These are phyloP conservation scores for Remorina albescens DNA, from an alignment of 2,797 vertebrate species.

Conservation along the genomic window DNA sequence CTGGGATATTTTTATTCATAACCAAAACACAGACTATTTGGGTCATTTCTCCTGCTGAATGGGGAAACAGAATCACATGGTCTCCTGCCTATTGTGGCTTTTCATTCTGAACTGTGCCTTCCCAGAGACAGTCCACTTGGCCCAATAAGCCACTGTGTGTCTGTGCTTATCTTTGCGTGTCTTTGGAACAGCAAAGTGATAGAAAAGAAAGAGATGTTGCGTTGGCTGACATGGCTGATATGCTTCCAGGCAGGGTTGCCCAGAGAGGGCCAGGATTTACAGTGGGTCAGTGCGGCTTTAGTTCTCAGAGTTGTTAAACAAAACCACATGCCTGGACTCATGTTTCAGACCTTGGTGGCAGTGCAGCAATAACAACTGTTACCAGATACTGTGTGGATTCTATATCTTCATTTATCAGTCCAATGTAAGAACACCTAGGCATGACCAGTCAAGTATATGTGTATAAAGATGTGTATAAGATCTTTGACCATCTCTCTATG, in stretches of 20 bases:
- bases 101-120: constrained; percentile 45
- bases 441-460: not conserved
- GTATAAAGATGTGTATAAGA: not conserved
- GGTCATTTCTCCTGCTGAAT: constrained; percentile 54
- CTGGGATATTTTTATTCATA: constrained; percentile 43
- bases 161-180: constrained; percentile 55
- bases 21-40: constrained; percentile 31
- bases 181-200: constrained; percentile 38
- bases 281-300: constrained; percentile 46
- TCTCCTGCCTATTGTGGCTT: constrained; percentile 52
- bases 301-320: constrained; percentile 69
- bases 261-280: constrained; percentile 49
- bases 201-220: constrained; percentile 30
- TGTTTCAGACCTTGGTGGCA: constrained; percentile 49
- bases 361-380: constrained; percentile 39
- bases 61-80: constrained; percentile 49
- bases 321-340: constrained; percentile 68
- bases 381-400: constrained; percentile 26
- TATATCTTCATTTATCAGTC: constrained; percentile 28
- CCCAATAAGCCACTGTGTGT: constrained; percentile 35
- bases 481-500: constrained; percentile 11
- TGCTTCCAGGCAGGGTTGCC: constrained; percentile 43
- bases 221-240: constrained; percentile 44
- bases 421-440: not conserved
- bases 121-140: constrained; percentile 40